Percentiles rank a stretch among this genome's conserved stretches.
Evolutionary conservation across 2,797 vertebrate species (phyloP).

Genomic region (Tympanoctomys barrerae): DNA sequence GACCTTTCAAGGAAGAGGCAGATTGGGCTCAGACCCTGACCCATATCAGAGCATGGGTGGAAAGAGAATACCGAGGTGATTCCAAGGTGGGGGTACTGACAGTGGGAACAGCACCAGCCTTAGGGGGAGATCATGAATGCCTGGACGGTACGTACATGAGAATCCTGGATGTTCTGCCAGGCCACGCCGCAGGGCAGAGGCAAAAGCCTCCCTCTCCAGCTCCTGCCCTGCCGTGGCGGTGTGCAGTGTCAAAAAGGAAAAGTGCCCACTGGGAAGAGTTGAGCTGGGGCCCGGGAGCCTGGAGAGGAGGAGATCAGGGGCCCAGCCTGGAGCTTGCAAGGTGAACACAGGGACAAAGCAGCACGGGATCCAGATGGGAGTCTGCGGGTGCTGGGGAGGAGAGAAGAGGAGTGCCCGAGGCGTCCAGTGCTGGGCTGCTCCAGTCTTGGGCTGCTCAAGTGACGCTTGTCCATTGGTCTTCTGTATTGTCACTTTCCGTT

Average conservation of each 20-base stretch:
- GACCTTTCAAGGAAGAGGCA: background rate
- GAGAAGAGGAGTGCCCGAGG: background rate
- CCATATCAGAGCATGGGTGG: background rate
- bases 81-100: background rate
- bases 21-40: background rate
- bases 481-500: background rate
- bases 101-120: background rate
- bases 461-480: background rate
- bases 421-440: fast-evolving
- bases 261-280: background rate
- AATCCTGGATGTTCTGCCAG: background rate
- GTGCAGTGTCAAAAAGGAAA: background rate
- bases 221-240: background rate
- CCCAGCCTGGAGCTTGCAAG: no score
- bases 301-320: background rate
- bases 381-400: background rate
- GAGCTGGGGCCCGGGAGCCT: background rate
- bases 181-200: background rate
- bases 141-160: background rate
- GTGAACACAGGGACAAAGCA: background rate
- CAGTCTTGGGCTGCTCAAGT: no score
- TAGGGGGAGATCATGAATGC: background rate
- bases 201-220: background rate
- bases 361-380: background rate
- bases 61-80: background rate